Base-by-base conservation (phyloP, 2,113 vertebrate genomes). In the Neoarius graeffei region DNA sequence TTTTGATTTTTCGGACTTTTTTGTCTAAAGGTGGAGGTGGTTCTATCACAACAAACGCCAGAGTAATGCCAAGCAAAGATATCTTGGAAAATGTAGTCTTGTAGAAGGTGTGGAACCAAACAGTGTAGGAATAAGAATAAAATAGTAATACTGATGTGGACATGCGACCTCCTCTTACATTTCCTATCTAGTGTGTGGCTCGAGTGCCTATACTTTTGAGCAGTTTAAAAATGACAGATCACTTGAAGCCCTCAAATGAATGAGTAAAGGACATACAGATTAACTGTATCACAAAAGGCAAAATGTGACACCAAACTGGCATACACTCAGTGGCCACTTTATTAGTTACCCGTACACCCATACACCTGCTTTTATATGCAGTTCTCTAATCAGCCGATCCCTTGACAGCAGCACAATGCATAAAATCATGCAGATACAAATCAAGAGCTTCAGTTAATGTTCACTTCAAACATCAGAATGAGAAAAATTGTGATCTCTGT, bases 201-300 rank as follows among this genome's bases (percentile, higher is more conserved):
- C 23, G 25, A 54, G 74, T 77, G 74, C 74, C 14, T 80, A 25
- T 80, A 30, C 77, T 80, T 57, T 30, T 3, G 3, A 27, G 52
- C 77, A 9, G 76, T 79, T 80, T 30, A 80, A 57, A 27, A 56
- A 57, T 57, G 52, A n/a, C 54, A 80, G 27, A n/a, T 30, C 52
- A 56, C 2, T 56, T 56, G 50, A 79, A 79, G 76, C 52, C 52
- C 77, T 57, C 74, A 80, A 57, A 80, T 80, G 15, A 80, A 80
- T 19, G 52, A 20, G 15, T 27, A 57, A 57, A 57, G 48, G 50
- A 54, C 50, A 54, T 15, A 50, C 50, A 15, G 74, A 79, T 79
- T 25, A 50, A 79, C 25, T 6, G 74, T 54, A 79, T n/a, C 11
- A 54, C 50, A 79, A 7, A 57, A 57, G 77, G 20, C 25, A 79